Percentiles rank a stretch among this genome's conserved stretches.
Evolutionary conservation across 2,797 vertebrate genomes (phyloP).

Genomic region (Percopsis omiscomaycus): DNA sequence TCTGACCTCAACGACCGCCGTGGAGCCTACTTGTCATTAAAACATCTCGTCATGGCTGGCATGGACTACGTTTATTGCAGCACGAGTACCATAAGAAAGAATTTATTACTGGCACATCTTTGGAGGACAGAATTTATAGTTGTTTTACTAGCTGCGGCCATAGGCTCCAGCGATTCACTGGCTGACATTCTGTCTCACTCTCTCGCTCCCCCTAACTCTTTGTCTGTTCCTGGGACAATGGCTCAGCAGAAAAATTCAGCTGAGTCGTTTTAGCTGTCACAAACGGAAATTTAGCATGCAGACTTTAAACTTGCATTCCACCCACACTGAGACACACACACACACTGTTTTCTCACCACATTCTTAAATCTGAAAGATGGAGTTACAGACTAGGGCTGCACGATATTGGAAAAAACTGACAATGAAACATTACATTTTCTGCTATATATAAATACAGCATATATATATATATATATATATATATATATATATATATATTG

Average conservation of each 20-base stretch:
- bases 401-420: too few species aligned
- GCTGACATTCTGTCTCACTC: constrained; percentile 11
- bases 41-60: neutral
- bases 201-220: neutral
- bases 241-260: constrained; percentile 58
- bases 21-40: neutral
- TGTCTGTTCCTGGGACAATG: constrained; percentile 9
- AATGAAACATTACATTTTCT: too few species aligned
- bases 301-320: constrained; percentile 14
- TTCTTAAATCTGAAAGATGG: neutral
- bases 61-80: constrained; percentile 1
- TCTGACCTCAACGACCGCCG: neutral
- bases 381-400: constrained; percentile 8
- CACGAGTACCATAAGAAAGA: neutral
- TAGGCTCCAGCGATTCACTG: constrained; percentile 19
- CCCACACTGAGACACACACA: neutral
- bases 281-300: constrained; percentile 24
- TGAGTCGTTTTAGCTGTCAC: constrained; percentile 53
- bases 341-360: neutral
- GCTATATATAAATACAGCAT: too few species aligned
- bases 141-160: constrained; percentile 22
- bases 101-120: constrained; percentile 2
- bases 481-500: too few species aligned
- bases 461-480: too few species aligned
- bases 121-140: constrained; percentile 17